Conservation (phyloP, 2,888 invertebrate species). For the Pristionchus japonicus region DNA sequence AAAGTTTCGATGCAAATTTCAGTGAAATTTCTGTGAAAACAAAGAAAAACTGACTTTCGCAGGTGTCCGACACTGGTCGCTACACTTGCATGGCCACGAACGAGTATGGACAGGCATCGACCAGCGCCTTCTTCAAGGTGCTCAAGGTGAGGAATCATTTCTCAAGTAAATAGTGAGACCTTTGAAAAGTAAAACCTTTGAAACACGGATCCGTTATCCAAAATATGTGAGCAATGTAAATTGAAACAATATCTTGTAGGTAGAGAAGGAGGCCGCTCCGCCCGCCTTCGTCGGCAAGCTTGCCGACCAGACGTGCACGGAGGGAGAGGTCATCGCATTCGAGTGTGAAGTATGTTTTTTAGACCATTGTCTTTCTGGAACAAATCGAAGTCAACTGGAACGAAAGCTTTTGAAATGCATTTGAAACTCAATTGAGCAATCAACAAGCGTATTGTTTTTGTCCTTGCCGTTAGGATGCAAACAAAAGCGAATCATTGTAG, state of each 20-base stretch:
- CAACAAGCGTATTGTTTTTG: neutral
- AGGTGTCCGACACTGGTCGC: constrained; percentile 68
- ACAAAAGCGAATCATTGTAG: constrained; percentile 43
- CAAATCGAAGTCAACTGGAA: neutral
- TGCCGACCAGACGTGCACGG: constrained; percentile 77
- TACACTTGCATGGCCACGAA: constrained; percentile 76
- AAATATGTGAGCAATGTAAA: too few relatives aligned
- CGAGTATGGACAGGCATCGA: constrained; percentile 88
- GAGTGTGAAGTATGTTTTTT: constrained; percentile 67
- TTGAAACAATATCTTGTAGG: constrained; percentile 52
- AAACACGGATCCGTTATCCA: too few relatives aligned
- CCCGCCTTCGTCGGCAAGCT: constrained; percentile 76
- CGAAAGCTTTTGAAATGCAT: neutral
- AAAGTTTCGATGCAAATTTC: too few relatives aligned
- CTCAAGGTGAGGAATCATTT: constrained; percentile 79
- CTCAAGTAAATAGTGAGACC: neutral
- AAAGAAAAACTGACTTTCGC: constrained; percentile 38
- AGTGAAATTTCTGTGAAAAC: too few relatives aligned
- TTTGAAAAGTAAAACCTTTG: neutral
- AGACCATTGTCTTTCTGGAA: neutral
- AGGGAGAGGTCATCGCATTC: constrained; percentile 83
- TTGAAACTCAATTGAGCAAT: neutral
- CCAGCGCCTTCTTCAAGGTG: constrained; percentile 90
- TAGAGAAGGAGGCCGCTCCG: constrained; percentile 74
- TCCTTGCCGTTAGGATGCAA: too few relatives aligned